Percentiles rank a stretch among this genome's conserved stretches.
phyloP scores from a whole-genome alignment of 1,140 invertebrate genomes.

The Drosophila athabasca region DNA sequence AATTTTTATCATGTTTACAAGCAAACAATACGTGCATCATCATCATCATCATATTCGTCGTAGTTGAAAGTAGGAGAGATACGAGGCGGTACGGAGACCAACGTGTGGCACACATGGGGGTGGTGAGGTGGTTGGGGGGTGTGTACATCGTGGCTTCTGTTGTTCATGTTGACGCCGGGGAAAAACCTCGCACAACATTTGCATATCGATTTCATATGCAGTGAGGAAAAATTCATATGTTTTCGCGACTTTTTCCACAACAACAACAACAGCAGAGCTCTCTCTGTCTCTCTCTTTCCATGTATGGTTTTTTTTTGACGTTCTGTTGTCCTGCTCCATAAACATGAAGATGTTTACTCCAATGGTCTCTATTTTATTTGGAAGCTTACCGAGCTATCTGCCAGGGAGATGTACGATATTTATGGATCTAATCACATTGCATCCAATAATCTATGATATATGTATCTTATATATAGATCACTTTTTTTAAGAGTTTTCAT shows the following conservation, averaged over 20 bases:
- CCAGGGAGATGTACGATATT: no score
- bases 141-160: constrained; percentile 1
- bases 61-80: constrained; percentile 20
- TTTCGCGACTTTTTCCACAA: constrained; percentile 14
- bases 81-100: no score
- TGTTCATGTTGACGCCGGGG: constrained; percentile 41
- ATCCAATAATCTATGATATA: no score
- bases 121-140: no score
- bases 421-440: no score
- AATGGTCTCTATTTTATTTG: constrained; percentile 19
- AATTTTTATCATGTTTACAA: constrained; percentile 83
- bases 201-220: constrained; percentile 82
- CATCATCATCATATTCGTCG: constrained; percentile 37
- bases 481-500: constrained; percentile 4
- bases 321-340: constrained; percentile 14
- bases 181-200: constrained; percentile 71
- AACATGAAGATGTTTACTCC: constrained; percentile 74
- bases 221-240: constrained; percentile 60
- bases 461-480: no score
- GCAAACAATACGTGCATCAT: constrained; percentile 82
- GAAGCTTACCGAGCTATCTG: no score
- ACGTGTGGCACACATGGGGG: no score
- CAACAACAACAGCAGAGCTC: not conserved
- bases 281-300: no score
- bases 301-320: no score